These are phyloP conservation scores for Danio albolineatus DNA, from an alignment of 2,797 vertebrate genomes.

Conservation along the genomic window DNA sequence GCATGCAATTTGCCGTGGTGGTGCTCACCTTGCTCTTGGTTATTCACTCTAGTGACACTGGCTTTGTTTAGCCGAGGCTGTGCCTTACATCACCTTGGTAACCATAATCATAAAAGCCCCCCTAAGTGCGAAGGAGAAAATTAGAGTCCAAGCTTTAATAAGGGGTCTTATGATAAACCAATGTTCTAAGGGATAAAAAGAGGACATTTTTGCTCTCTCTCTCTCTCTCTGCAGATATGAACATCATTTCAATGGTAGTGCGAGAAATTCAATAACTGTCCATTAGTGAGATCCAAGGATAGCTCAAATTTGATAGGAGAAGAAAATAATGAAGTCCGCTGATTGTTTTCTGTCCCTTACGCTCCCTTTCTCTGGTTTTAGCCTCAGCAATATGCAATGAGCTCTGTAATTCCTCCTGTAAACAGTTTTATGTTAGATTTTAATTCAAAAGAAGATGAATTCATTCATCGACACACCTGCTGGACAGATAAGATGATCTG, in stretches of 20 bases:
- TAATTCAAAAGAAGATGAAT: conserved; percentile 50
- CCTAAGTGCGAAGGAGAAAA: conserved; percentile 70
- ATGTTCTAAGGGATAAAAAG: conserved; percentile 75
- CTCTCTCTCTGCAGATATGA: conserved; percentile 51
- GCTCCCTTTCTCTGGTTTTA: conserved; percentile 30
- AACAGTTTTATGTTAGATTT: conserved; percentile 55
- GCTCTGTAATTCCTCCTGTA: conserved; percentile 44
- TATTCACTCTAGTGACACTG: conserved; percentile 76
- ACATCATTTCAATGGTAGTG: conserved; percentile 61
- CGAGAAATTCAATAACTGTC: conserved; percentile 73
- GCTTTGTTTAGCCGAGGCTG: conserved; percentile 72
- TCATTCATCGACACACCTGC: conserved; percentile 20
- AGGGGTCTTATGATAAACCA: conserved; percentile 76
- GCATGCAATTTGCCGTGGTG: conserved; percentile 78
- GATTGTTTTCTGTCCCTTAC: conserved; percentile 65
- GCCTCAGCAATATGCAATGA: conserved; percentile 44
- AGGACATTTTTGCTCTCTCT: conserved; percentile 44
- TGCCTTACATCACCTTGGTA: conserved; percentile 80
- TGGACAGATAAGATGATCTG: conserved; percentile 2
- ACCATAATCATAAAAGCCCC: conserved; percentile 75
- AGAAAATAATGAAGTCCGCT: conserved; percentile 63
- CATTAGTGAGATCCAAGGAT: conserved; percentile 62
- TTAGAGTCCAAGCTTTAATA: conserved; percentile 78
- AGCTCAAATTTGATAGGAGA: conserved; percentile 61
- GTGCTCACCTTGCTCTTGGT: conserved; percentile 69